Evolutionary conservation across 2,113 vertebrate species (phyloP), one percentile per base, ranked within the genome.

Genomic region (Aptenodytes patagonicus): DNA sequence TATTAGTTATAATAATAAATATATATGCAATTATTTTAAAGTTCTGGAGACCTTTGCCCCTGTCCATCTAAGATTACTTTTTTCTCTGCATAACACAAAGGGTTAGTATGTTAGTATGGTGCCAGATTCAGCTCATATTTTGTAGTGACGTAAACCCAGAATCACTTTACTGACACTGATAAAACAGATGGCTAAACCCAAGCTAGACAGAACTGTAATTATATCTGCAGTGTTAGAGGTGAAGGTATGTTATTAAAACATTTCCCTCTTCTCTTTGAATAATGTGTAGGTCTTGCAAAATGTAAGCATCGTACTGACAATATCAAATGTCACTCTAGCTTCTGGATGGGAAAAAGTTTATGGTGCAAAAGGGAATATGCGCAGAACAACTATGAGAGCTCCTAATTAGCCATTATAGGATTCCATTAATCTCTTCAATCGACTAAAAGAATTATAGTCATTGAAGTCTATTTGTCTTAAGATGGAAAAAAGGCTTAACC

Each of bases 341-440:
- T 91, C 76, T 84, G 87, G 82, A 80, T 84, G 51, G 54, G 54
- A 79, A 86, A 83, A 86, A 80, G 64, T 75, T 57, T 94, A 90
- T 91, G 68, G 79, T 88, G 62, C 93, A 87, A 90, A 96, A 97
- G 95, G 85, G 87, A 95, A 89, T 91, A 54, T 72, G 24, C 10
- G 5, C 77, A 88, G 93, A 92, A 68, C 2, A n/a, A 90, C 61
- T 65, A 42, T 68, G 84, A 92, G 83, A 83, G 80, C 91, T 97
- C 93, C 77, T 96, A 95, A 95, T 96, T 95, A 97, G 90, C 91
- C 66, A 49, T 95, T 96, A 96, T 82, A 95, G 87, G 85, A 95
- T 96, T 97, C 68, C 76, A 94, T 96, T 97, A 93, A 96, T 97
- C 92, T 94, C 94, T 96, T 83, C 85, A 86, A 81, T 87, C 13